These are phyloP conservation scores for Clarias laeviceps DNA, from an alignment of 2,797 vertebrate species.

Conservation along the genomic window DNA sequence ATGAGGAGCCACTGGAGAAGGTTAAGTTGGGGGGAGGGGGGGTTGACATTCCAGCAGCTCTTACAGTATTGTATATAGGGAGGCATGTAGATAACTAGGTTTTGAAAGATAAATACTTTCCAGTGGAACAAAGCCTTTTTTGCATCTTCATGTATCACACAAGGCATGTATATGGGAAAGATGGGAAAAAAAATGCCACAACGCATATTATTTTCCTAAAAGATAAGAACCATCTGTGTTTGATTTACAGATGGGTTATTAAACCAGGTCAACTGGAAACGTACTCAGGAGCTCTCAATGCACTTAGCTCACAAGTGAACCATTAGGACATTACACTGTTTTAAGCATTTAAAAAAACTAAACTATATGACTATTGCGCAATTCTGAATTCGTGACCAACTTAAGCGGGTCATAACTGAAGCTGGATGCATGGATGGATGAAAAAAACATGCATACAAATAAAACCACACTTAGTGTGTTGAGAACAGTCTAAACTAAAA, in stretches of 20 bases:
- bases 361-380: not conserved
- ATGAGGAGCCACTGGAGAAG: constrained; percentile 33
- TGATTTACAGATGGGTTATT: not conserved
- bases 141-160: constrained; percentile 25
- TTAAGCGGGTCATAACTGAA: not conserved
- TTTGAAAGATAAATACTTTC: constrained; percentile 40
- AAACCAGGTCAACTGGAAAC: not conserved
- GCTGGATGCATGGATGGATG: too few relatives aligned
- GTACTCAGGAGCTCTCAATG: not conserved
- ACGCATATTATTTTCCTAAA: not conserved
- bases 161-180: not conserved
- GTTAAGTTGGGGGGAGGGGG: constrained; percentile 21
- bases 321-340: not conserved
- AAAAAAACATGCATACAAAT: not conserved
- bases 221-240: too few relatives aligned
- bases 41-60: constrained; percentile 50
- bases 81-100: constrained; percentile 49
- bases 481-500: too few relatives aligned
- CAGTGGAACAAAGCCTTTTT: constrained; percentile 30
- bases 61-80: constrained; percentile 44
- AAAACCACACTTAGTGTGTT: not conserved
- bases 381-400: not conserved
- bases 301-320: not conserved
- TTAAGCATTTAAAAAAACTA: too few relatives aligned
- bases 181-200: not conserved